Base-by-base conservation (phyloP, 1,140 invertebrate genomes). In the Dreissena polymorpha region DNA sequence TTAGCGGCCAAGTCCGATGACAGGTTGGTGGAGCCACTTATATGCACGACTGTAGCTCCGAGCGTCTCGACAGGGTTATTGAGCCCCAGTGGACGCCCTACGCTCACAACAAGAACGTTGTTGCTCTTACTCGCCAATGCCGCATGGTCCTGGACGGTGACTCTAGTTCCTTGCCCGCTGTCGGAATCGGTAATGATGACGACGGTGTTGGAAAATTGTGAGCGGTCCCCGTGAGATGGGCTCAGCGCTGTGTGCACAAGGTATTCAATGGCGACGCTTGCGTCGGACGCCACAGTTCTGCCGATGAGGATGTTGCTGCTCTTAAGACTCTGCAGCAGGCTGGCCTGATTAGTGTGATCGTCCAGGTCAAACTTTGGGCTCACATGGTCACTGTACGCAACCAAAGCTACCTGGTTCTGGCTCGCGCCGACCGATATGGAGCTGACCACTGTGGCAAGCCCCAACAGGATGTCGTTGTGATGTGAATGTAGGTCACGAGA, bases 21-120 rank as follows among this genome's bases (percentile, higher is more conserved):
- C 3, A 60, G 16, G 3, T 18, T 12, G 16, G 10, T 3, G 6
- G 57, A 60, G 57, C 57, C 10, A 23, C 10, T 6, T 2, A 60
- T 23, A 12, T 60, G 57, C 16, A n/a, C 3, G 57, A 60, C 21
- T 2, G 57, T 6, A 60, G 2, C 57, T 3, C 57, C 57, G 6
- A 60, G 21, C 21, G 21, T 3, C 57, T 60, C 57, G 16, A 60
- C 16, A n/a, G 12, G 3, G 21, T 18, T 12, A 12, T 18, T n/a
- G 16, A 60, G 53, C 16, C 16, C 21, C 10, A 2, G 39, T 39
- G 57, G 2, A 77, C 0, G 25, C 14, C 76, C 76, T 0, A 78
- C 76, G 53, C 39, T 69, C 27, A 78, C 13, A 0, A 67, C 8
- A 18, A 78, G 68, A n/a, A 78, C 53, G 67, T 78, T 65, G n/a